Conservation (phyloP, 2,888 invertebrate genomes). For the Metalampra italica region DNA sequence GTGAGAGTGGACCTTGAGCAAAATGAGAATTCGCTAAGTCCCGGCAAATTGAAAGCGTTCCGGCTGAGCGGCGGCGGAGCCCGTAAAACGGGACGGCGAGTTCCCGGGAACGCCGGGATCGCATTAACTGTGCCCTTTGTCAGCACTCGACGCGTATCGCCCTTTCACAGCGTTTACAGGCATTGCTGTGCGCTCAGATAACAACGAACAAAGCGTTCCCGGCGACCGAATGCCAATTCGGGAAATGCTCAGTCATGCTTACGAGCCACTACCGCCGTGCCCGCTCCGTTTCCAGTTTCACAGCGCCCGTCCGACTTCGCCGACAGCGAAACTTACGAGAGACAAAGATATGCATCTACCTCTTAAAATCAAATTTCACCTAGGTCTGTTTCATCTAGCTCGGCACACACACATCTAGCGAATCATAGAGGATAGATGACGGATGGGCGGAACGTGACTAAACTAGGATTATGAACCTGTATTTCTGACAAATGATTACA, state of each 20-base stretch:
- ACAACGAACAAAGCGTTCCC: conserved; percentile 48
- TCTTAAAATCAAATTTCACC: neutral
- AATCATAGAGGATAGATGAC: too few species aligned
- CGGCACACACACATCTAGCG: too few species aligned
- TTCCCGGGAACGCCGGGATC: conserved; percentile 25
- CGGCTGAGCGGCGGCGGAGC: conserved; percentile 38
- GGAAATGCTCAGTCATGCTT: conserved; percentile 50
- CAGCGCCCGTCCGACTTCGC: neutral
- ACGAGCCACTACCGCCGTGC: conserved; percentile 33
- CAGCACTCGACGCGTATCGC: conserved; percentile 30
- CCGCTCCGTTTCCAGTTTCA: conserved; percentile 21
- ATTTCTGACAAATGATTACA: too few species aligned
- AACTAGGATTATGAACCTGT: too few species aligned
- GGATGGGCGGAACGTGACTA: too few species aligned
- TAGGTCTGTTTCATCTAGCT: neutral
- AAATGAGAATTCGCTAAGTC: conserved; percentile 44
- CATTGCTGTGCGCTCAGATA: conserved; percentile 55
- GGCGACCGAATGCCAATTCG: conserved; percentile 43
- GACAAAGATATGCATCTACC: neutral
- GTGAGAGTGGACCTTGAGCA: conserved; percentile 46
- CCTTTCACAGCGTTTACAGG: conserved; percentile 44
- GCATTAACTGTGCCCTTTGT: conserved; percentile 50
- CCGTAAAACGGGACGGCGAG: conserved; percentile 22
- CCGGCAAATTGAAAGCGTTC: conserved; percentile 56
- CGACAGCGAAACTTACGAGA: neutral